Evolutionary conservation across 2,888 invertebrate genomes (phyloP).

Genomic region (Camptogramma bilineatum): DNA sequence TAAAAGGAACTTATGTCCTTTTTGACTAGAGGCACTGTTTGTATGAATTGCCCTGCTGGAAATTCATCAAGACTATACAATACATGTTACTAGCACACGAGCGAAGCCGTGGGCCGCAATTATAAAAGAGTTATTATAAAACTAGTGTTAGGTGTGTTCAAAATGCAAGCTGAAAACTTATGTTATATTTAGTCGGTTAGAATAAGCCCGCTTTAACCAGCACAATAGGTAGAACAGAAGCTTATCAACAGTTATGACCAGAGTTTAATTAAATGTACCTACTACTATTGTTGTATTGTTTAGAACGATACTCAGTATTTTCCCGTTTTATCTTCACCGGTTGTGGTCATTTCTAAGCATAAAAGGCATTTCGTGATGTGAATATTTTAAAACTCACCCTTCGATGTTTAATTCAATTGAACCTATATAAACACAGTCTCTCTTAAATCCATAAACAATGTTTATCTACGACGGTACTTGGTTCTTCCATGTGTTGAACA

Average conservation of each 20-base stretch:
- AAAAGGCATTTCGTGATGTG: conserved; percentile 55
- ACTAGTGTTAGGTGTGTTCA: background rate
- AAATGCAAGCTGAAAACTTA: background rate
- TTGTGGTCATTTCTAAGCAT: conserved; percentile 44
- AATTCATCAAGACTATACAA: too few species aligned
- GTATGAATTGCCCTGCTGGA: too few species aligned
- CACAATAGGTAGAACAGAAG: background rate
- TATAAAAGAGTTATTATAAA: background rate
- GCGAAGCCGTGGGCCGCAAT: too few species aligned
- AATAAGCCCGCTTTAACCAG: background rate
- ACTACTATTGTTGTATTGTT: conserved; percentile 11
- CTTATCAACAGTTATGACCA: conserved; percentile 6
- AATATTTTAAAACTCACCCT: conserved; percentile 57
- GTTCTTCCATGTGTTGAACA: conserved; percentile 34
- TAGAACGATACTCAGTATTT: conserved; percentile 10
- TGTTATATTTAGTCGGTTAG: background rate
- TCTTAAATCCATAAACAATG: conserved; percentile 47
- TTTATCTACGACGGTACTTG: conserved; percentile 39
- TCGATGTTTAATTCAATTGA: conserved; percentile 53
- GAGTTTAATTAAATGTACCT: conserved; percentile 14
- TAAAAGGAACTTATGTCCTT: too few species aligned
- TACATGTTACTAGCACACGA: too few species aligned
- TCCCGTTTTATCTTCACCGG: conserved; percentile 27
- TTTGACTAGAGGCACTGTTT: too few species aligned
- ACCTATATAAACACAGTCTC: conserved; percentile 51